These are phyloP conservation scores for Pituophis catenifer DNA, from an alignment of 2,113 vertebrate genomes.

Conservation along the genomic window DNA sequence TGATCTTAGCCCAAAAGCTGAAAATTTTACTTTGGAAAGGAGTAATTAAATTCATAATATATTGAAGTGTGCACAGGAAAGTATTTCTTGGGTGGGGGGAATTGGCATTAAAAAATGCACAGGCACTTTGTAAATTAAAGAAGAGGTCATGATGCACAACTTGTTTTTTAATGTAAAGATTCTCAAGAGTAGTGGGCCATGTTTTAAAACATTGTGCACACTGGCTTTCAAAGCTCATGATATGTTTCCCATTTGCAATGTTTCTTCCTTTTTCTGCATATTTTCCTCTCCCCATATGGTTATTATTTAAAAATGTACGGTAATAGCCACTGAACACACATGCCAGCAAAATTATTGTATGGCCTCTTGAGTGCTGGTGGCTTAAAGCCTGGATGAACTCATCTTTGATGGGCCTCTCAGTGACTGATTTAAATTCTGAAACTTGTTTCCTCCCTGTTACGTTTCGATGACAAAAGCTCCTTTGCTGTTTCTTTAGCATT, in stretches of 20 bases:
- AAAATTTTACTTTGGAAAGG: background rate
- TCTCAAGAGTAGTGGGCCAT: background rate
- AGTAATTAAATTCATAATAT: background rate
- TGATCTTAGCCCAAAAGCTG: background rate
- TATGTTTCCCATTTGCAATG: constrained; percentile 3
- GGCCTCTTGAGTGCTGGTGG: constrained; percentile 20
- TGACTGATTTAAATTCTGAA: background rate
- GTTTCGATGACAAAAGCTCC: background rate
- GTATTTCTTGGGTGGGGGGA: no score
- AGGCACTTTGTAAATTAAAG: background rate
- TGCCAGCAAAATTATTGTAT: constrained; percentile 39
- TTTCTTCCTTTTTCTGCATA: background rate
- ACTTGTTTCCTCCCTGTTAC: background rate
- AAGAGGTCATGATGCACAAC: background rate
- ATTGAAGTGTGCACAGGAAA: background rate
- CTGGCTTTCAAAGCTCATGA: constrained; percentile 25
- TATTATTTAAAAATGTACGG: constrained; percentile 18
- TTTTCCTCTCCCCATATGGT: constrained; percentile 31
- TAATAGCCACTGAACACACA: background rate
- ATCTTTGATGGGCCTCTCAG: background rate
- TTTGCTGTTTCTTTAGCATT: background rate
- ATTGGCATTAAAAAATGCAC: background rate
- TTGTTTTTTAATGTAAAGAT: background rate
- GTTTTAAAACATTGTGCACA: constrained; percentile 37
- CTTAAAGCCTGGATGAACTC: background rate